phyloP scores from a whole-genome alignment of 2,113 vertebrate species.

The Sardina pilchardus region DNA sequence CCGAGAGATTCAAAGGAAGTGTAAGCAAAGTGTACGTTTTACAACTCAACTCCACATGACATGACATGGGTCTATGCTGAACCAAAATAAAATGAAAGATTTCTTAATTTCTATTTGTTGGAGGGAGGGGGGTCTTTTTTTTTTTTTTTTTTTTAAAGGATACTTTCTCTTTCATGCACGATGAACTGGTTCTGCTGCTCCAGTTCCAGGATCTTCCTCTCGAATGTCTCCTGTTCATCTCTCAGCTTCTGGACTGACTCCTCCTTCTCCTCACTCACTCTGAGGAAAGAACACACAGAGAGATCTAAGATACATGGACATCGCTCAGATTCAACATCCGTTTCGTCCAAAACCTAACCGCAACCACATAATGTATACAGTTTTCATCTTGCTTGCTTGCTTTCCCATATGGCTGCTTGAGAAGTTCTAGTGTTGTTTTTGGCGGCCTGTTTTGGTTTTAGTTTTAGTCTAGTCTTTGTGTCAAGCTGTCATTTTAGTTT shows the following conservation, averaged over 20 bases:
- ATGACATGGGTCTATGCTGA: too few species aligned
- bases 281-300: conserved; percentile 59
- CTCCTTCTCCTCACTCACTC: conserved; percentile 94
- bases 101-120: too few species aligned
- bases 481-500: too few species aligned
- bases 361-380: not conserved
- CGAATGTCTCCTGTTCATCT: conserved; percentile 88
- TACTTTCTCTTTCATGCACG: conserved; percentile 91
- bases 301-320: not conserved
- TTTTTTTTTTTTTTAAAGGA: conserved; percentile 70
- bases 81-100: too few species aligned
- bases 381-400: not conserved
- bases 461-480: too few species aligned
- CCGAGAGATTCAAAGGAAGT: not conserved
- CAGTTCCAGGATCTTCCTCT: conserved; percentile 88
- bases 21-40: not conserved
- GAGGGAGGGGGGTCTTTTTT: too few species aligned
- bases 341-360: not conserved
- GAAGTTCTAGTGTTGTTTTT: too few species aligned
- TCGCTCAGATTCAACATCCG: not conserved
- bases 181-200: conserved; percentile 91
- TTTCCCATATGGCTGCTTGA: not conserved
- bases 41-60: too few species aligned
- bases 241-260: conserved; percentile 86
- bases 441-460: too few species aligned